These are phyloP conservation scores for Drosophila vallismaia DNA, from an alignment of 2,888 invertebrate species.

Conservation along the genomic window DNA sequence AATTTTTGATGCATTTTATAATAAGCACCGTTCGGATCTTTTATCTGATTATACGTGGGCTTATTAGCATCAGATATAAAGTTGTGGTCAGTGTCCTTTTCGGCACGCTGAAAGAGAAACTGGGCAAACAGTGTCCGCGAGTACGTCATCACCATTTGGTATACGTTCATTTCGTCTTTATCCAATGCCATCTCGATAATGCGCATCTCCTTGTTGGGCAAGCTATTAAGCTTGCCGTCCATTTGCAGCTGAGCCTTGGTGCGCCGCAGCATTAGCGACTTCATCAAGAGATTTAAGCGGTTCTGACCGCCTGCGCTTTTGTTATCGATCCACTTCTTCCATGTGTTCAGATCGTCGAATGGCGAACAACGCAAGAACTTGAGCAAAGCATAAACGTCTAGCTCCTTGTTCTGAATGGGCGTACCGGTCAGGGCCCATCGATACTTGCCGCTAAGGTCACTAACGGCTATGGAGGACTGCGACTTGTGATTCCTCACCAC, in stretches of 20 bases:
- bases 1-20: slow-evolving; percentile 88
- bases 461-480: slow-evolving; percentile 89
- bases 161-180: slow-evolving; percentile 89
- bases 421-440: slow-evolving; percentile 97
- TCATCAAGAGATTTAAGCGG: slow-evolving; percentile 93
- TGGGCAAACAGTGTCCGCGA: slow-evolving; percentile 91
- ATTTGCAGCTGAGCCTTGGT: slow-evolving; percentile 92
- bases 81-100: slow-evolving; percentile 85
- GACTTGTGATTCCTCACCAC: slow-evolving; percentile 94
- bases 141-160: slow-evolving; percentile 89
- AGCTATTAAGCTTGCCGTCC: slow-evolving; percentile 86
- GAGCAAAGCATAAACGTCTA: slow-evolving; percentile 91
- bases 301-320: slow-evolving; percentile 91
- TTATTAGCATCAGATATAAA: slow-evolving; percentile 62
- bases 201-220: slow-evolving; percentile 87
- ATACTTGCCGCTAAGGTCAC: slow-evolving; percentile 84
- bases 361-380: slow-evolving; percentile 94
- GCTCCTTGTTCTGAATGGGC: slow-evolving; percentile 96
- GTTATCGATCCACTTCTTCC: slow-evolving; percentile 96
- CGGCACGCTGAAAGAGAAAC: slow-evolving; percentile 90
- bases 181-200: slow-evolving; percentile 87
- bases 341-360: slow-evolving; percentile 93
- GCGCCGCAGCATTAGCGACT: slow-evolving; percentile 92
- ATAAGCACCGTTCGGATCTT: slow-evolving; percentile 85
- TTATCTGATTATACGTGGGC: slow-evolving; percentile 81